Evolutionary conservation across 2,113 vertebrate species (phyloP), one percentile per base, ranked within the genome.

Genomic region (Etheostoma cragini): DNA sequence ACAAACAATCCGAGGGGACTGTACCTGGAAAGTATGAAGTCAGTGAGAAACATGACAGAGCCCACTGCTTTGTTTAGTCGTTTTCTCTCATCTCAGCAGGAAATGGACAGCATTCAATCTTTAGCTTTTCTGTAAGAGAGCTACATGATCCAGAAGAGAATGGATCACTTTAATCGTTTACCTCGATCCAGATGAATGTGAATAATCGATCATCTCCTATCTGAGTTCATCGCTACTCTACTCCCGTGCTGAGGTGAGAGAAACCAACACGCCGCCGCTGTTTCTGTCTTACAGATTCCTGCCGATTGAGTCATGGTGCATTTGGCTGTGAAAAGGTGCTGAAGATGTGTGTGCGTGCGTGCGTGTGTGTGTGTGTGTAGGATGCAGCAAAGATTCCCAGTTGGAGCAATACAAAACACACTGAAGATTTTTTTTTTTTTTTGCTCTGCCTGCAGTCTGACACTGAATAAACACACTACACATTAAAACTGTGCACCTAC

Each of bases 271-370:
- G 15, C 19, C 4, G 42, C n/a, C 49, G n/a, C 75, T 63, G 66
- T 26, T 33, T 72, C 30, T 35, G 47, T 35, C 47, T 70, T 46
- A 35, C 56, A 47, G 22, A 62, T 1, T n/a, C 19, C 5, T 62
- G 50, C 15, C 3, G 52, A 50, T 70, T 54, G 63, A 83, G 63
- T 78, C 81, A 66, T 0, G 13, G 24, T 66, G 75, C 45, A 42
- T 80, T 53, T 70, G 52, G 16, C 52, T 83, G 68, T 80, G 76
- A 63, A 63, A 49, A 62, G 46, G 53, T 74, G 63, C 56, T 10
- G 52, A n/a, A 15, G 52, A 52, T 76, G 61, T 60, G 68, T 66
- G 19, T 66, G 63, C 79, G 75, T 71, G 76, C 72, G 2, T 42
- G 72, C 17, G 8, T 30, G 70, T 60, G 45, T 62, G 57, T 58